Conservation (phyloP, 2,888 invertebrate genomes). For the Spilarctia lutea region DNA sequence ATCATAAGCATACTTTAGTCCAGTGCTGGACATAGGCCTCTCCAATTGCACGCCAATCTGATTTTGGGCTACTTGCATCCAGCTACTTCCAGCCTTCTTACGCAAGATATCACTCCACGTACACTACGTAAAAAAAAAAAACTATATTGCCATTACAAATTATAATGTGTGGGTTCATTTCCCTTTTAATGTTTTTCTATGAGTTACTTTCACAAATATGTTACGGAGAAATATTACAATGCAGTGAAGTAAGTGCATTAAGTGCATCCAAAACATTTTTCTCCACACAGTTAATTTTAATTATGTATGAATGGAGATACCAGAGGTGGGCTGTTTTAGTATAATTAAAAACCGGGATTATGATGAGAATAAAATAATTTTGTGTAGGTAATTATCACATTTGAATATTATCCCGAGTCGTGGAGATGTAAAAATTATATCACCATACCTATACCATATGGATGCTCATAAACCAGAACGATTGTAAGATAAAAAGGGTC, state of each 20-base stretch:
- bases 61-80: too few relatives aligned
- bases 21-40: too few relatives aligned
- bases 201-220: constrained; percentile 2
- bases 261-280: background rate
- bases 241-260: background rate
- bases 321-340: background rate
- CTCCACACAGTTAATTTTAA: background rate
- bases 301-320: background rate
- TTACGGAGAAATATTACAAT: background rate
- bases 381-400: background rate
- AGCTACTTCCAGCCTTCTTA: too few relatives aligned
- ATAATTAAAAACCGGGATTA: background rate
- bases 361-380: background rate
- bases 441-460: background rate
- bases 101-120: too few relatives aligned
- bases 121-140: too few relatives aligned
- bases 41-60: too few relatives aligned
- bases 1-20: too few relatives aligned
- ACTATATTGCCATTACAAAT: background rate
- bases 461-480: background rate
- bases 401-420: background rate
- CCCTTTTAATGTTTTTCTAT: background rate
- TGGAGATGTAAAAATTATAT: background rate
- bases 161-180: background rate
- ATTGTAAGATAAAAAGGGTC: background rate